Evolutionary conservation across 2,888 invertebrate species (phyloP).

Genomic region (Stegophylla sp.): DNA sequence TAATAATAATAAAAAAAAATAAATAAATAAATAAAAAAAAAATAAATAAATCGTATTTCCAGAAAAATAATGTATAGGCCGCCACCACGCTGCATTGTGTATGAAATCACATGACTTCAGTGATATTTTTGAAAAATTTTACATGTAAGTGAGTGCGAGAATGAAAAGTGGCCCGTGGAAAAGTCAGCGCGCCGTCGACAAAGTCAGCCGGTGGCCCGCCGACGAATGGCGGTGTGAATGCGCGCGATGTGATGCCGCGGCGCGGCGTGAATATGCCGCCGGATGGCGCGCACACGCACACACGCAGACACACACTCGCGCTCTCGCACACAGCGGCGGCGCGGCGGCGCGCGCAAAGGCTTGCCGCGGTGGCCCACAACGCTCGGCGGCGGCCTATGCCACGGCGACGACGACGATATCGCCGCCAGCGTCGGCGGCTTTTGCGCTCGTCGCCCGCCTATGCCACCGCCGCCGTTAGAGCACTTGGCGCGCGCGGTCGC

Average conservation of each 20-base stretch:
- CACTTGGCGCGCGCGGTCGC: slow-evolving; percentile 31
- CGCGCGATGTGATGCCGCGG: background rate
- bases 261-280: slow-evolving; percentile 21
- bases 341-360: slow-evolving; percentile 29
- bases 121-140: too few species aligned
- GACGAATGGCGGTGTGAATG: slow-evolving; percentile 30
- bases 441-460: slow-evolving; percentile 30
- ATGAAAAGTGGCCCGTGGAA: background rate
- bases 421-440: slow-evolving; percentile 25
- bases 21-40: too few species aligned
- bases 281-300: too few species aligned
- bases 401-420: background rate
- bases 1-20: too few species aligned
- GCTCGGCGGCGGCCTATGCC: background rate
- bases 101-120: too few species aligned
- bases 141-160: background rate
- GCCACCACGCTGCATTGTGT: too few species aligned
- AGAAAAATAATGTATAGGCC: too few species aligned
- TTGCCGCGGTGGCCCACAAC: slow-evolving; percentile 10
- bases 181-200: slow-evolving; percentile 16
- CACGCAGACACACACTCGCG: background rate
- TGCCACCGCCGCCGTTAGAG: background rate
- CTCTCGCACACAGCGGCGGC: background rate
- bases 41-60: too few species aligned
- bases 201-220: slow-evolving; percentile 32